These are phyloP conservation scores for Drosophila rellima DNA, from an alignment of 2,888 invertebrate genomes.

Conservation along the genomic window DNA sequence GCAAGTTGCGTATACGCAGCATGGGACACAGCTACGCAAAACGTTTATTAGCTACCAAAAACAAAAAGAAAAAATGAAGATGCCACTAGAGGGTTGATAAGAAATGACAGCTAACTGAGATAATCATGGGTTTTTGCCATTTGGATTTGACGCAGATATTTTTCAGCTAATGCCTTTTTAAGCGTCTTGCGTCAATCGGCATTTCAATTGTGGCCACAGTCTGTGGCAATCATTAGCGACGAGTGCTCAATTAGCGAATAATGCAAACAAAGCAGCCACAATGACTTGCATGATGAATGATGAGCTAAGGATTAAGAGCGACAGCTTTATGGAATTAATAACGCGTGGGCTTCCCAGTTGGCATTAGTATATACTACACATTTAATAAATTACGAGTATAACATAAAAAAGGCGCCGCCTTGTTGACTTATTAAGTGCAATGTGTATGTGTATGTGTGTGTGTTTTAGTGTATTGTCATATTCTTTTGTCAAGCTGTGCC, in stretches of 20 bases:
- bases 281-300: constrained; percentile 49
- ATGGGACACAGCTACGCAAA: constrained; percentile 41
- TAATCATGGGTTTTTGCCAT: constrained; percentile 7
- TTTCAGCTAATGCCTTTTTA: constrained; percentile 53
- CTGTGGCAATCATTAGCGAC: constrained; percentile 34
- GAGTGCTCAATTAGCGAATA: constrained; percentile 67
- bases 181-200: constrained; percentile 36
- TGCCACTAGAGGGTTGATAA: constrained; percentile 1
- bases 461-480: not conserved
- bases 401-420: constrained; percentile 28
- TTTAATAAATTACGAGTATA: not conserved
- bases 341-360: constrained; percentile 3
- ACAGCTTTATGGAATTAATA: constrained; percentile 48
- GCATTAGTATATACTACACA: constrained; percentile 2
- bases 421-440: constrained; percentile 65
- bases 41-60: constrained; percentile 58
- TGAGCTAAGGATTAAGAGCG: constrained; percentile 12
- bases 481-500: constrained; percentile 43
- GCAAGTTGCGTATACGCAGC: constrained; percentile 70
- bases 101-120: not conserved
- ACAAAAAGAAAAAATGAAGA: not conserved
- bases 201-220: constrained; percentile 25
- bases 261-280: constrained; percentile 44
- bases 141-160: not conserved
- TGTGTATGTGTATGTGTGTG: not conserved